Evolutionary conservation across 2,888 invertebrate species (phyloP).

Genomic region (Caenorhabditis wallacei): DNA sequence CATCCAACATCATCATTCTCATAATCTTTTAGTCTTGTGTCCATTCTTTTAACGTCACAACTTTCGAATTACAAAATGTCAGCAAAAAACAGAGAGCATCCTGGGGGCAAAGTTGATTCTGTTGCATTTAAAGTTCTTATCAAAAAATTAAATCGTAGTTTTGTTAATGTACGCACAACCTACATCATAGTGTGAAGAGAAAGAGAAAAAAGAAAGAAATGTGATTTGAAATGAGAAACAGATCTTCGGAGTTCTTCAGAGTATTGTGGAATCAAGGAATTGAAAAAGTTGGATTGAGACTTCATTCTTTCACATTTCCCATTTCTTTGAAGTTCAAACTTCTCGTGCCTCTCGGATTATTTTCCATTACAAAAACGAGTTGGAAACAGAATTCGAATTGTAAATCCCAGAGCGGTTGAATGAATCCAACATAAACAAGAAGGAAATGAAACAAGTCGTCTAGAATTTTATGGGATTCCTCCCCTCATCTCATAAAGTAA

Average conservation of each 20-base stretch:
- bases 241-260: not conserved
- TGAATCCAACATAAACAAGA: constrained; percentile 25
- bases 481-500: constrained; percentile 28
- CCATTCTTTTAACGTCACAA: constrained; percentile 32
- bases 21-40: constrained; percentile 27
- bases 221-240: not conserved
- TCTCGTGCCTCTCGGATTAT: no score
- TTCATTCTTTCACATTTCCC: no score
- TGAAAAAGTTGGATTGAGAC: no score
- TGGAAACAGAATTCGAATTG: constrained; percentile 10
- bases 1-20: not conserved
- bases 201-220: not conserved
- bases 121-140: constrained; percentile 14
- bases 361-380: not conserved
- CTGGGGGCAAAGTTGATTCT: constrained; percentile 32
- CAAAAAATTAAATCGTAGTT: constrained; percentile 15
- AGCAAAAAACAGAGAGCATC: constrained; percentile 38
- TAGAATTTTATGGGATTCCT: constrained; percentile 35
- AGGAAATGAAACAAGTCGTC: constrained; percentile 21
- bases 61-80: constrained; percentile 46
- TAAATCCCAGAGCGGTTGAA: constrained; percentile 24
- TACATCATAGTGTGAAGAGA: constrained; percentile 14
- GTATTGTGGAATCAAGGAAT: no score
- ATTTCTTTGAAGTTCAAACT: not conserved
- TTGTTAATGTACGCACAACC: constrained; percentile 22